Conservation (phyloP, 2,888 invertebrate genomes). For the Drosophila longiperda region DNA sequence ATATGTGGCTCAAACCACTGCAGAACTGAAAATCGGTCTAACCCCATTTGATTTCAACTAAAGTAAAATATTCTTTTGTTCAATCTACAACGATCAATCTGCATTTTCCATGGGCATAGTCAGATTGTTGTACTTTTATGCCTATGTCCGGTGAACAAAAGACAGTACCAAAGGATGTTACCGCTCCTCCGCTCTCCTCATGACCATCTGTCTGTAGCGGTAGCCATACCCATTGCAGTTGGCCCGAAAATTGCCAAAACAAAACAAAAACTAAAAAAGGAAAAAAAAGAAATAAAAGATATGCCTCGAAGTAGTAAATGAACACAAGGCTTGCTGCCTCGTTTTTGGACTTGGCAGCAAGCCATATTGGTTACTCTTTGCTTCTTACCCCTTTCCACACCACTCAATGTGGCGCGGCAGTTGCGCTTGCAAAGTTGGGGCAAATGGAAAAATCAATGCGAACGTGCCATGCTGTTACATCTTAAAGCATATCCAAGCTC, state of each 20-base stretch:
- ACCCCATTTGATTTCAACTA: constrained; percentile 21
- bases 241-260: constrained; percentile 34
- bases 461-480: constrained; percentile 2
- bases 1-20: constrained; percentile 31
- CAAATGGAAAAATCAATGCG: constrained; percentile 64
- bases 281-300: not conserved
- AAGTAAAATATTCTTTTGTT: constrained; percentile 31
- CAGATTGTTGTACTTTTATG: constrained; percentile 49
- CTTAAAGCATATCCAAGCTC: constrained; percentile 9
- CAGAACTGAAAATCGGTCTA: not conserved
- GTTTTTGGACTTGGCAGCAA: constrained; percentile 43
- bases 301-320: constrained; percentile 46
- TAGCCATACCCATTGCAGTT: constrained; percentile 26
- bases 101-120: constrained; percentile 47
- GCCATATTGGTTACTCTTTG: constrained; percentile 38
- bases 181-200: constrained; percentile 7
- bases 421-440: constrained; percentile 39
- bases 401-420: not conserved
- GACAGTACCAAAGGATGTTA: constrained; percentile 40
- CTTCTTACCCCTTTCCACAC: not conserved
- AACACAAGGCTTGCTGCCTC: constrained; percentile 32
- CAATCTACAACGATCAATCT: constrained; percentile 57
- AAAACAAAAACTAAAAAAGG: not conserved
- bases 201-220: constrained; percentile 3
- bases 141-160: constrained; percentile 52